Evolutionary conservation across 2,888 invertebrate genomes (phyloP).

Genomic region (Theretra japonica): DNA sequence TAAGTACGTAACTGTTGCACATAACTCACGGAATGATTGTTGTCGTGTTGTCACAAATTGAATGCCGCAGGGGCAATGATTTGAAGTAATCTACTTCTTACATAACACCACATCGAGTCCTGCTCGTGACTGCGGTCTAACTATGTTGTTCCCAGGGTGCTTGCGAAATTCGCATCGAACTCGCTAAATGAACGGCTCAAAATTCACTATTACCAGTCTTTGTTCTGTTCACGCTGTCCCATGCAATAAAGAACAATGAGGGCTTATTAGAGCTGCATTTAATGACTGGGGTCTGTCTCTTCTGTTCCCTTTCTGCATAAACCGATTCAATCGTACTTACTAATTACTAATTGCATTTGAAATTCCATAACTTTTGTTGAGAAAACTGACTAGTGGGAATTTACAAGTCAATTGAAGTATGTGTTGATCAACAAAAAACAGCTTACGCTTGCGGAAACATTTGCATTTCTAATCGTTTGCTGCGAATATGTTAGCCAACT

Average conservation of each 20-base stretch:
- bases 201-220: constrained; percentile 2
- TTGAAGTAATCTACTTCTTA: constrained; percentile 65
- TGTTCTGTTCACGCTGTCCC: neutral
- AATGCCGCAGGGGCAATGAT: constrained; percentile 60
- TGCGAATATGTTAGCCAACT: neutral
- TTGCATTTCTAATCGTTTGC: constrained; percentile 30
- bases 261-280: neutral
- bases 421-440: neutral
- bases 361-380: neutral
- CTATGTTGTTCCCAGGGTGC: constrained; percentile 62
- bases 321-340: neutral
- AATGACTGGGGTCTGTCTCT: neutral
- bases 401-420: neutral
- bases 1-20: constrained; percentile 31
- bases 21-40: constrained; percentile 48
- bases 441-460: constrained; percentile 20
- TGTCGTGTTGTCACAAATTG: constrained; percentile 67
- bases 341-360: neutral
- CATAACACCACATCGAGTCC: constrained; percentile 62
- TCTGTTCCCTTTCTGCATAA: neutral
- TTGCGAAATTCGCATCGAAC: constrained; percentile 59
- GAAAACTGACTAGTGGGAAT: neutral
- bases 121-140: constrained; percentile 74
- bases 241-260: neutral
- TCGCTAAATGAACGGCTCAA: neutral